Evolutionary conservation across 2,888 invertebrate species (phyloP), one percentile per base, ranked within the genome.

Genomic region (Mesorhabditis spiculigera): DNA sequence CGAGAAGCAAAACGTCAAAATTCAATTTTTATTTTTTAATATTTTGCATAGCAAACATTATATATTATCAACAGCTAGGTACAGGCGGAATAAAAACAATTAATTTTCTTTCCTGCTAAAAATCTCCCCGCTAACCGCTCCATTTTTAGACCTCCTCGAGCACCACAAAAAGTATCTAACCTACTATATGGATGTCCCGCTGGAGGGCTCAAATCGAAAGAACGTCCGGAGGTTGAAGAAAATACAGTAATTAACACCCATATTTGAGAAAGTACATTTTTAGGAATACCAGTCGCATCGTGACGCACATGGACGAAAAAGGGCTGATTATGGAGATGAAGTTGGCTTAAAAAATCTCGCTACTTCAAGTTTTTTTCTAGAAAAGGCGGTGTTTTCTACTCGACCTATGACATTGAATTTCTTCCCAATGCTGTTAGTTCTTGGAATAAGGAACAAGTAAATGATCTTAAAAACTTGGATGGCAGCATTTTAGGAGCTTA

Each of bases 371-470:
- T 28, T 28, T 28, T 44, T 69, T 66, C 58, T 65, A 79, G 75
- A 58, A 70, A 71, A 71, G 79, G 79, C 10, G 78, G 75, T 3
- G 77, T 79, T 2, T 77, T 77, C 62, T 79, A 71, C 44, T 78
- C 78, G 3, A 71, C 75, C 2, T 76, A 75, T 67, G 79, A 79
- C 58, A 73, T 79, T 8, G 79, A 79, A 61, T 73, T 78, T 13
- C 70, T 78, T 8, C 76, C 78, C 8, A 45, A 73, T 50, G 68
- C 74, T 5, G 74, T 79, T 6, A 75, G 74, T 64, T 71, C 70
- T 10, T 77, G 78, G 76, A 71, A 77, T 65, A 76, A 76, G 61
- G 62, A 75, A 67, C 68, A 74, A 41, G 65, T 63, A 64, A n/a
- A n/a, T 28, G 63, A 50, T 41, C 42, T n/a, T 4, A 16, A 5